Evolutionary conservation across 2,797 vertebrate species (phyloP).

Genomic region (Micromesistius poutassou): DNA sequence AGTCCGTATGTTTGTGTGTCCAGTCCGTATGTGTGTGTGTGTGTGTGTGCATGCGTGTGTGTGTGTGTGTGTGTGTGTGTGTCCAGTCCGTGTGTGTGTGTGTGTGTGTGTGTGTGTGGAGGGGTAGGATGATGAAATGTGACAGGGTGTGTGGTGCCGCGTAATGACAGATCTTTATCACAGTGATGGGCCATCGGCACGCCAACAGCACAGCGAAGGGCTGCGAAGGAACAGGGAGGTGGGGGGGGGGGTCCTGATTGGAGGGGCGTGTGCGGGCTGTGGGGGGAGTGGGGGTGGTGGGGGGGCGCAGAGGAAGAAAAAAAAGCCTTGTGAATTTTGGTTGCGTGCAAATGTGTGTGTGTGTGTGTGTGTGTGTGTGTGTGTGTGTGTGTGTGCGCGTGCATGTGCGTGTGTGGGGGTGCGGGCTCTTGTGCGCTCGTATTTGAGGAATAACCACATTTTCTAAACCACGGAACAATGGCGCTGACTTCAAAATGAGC

Average conservation of each 20-base stretch:
- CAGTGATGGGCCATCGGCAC: slow-evolving; percentile 42
- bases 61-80: slow-evolving; percentile 12
- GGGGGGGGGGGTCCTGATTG: too few relatives aligned
- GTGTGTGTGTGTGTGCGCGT: background rate
- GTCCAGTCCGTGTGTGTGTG: slow-evolving; percentile 17
- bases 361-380: slow-evolving; percentile 4
- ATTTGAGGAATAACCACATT: slow-evolving; percentile 53
- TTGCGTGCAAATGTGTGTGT: slow-evolving; percentile 15
- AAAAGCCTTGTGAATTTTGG: slow-evolving; percentile 21
- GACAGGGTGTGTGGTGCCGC: slow-evolving; percentile 38
- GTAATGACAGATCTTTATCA: slow-evolving; percentile 58
- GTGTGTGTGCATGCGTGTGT: slow-evolving; percentile 37
- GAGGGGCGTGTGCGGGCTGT: background rate
- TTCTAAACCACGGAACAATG: slow-evolving; percentile 62
- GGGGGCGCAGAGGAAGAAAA: slow-evolving; percentile 1
- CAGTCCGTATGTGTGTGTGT: slow-evolving; percentile 20
- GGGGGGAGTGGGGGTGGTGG: background rate
- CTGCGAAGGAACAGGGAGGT: slow-evolving; percentile 9
- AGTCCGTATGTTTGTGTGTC: background rate
- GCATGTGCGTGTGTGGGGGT: slow-evolving; percentile 3
- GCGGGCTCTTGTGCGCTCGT: slow-evolving; percentile 19
- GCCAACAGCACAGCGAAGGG: slow-evolving; percentile 6
- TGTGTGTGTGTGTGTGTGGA: slow-evolving; percentile 21
- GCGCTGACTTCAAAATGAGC: slow-evolving; percentile 51
- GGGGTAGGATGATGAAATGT: slow-evolving; percentile 45